phyloP scores from a whole-genome alignment of 2,888 invertebrate genomes.

The Yponomeuta sedellus region DNA sequence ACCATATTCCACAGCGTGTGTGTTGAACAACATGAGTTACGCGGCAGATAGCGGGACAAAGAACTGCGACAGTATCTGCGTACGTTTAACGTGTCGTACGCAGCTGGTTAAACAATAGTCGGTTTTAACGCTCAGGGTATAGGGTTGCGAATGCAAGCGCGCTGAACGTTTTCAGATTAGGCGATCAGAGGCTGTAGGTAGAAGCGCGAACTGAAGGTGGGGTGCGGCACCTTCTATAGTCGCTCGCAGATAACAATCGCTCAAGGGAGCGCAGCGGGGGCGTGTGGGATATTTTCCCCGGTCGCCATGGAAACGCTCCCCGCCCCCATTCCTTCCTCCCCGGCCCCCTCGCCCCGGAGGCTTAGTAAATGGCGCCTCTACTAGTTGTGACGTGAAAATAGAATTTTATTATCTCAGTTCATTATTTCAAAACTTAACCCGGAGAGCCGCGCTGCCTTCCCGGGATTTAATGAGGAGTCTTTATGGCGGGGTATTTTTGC shows the following conservation, averaged over 20 bases:
- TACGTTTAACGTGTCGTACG: background rate
- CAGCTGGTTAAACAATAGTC: background rate
- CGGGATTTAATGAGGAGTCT: constrained; percentile 49
- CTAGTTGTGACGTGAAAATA: constrained; percentile 58
- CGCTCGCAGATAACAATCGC: constrained; percentile 59
- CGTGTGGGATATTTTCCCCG: constrained; percentile 54
- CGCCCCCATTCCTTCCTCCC: constrained; percentile 58
- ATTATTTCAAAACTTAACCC: constrained; percentile 60
- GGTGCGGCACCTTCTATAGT: constrained; percentile 57
- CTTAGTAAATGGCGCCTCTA: constrained; percentile 41
- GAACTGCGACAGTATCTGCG: background rate
- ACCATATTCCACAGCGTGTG: background rate
- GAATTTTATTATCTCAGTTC: constrained; percentile 68
- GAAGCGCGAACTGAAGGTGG: constrained; percentile 58
- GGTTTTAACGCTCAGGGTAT: background rate
- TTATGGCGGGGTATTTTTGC: constrained; percentile 33
- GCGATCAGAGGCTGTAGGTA: constrained; percentile 48
- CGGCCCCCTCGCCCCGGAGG: constrained; percentile 46
- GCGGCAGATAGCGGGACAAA: constrained; percentile 13
- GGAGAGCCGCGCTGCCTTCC: constrained; percentile 34
- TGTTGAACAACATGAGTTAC: constrained; percentile 14
- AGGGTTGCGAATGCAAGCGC: constrained; percentile 8
- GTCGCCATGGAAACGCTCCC: constrained; percentile 62
- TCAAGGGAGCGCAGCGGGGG: constrained; percentile 56
- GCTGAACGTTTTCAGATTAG: constrained; percentile 63